These are phyloP conservation scores for Acanthosoma haemorrhoidale DNA, from an alignment of 2,888 invertebrate species.

Conservation along the genomic window DNA sequence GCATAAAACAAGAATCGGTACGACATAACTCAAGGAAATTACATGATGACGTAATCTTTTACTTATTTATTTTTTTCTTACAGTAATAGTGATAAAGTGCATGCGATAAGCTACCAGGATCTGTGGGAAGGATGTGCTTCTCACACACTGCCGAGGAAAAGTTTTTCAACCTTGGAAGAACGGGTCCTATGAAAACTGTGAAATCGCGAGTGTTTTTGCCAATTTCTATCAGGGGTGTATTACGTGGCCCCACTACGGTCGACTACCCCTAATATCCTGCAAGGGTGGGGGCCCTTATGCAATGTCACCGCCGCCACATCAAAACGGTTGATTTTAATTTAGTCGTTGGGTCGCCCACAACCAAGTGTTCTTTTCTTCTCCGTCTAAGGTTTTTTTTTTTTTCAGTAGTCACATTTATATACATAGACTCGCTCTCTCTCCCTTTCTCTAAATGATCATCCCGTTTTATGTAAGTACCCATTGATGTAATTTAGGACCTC, in stretches of 20 bases:
- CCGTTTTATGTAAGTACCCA: neutral
- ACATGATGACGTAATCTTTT: neutral
- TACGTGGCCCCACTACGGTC: neutral
- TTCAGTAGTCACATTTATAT: no score
- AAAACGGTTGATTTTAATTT: neutral
- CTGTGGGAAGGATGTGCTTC: neutral
- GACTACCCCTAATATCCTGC: neutral
- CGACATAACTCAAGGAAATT: neutral
- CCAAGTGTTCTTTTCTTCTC: neutral
- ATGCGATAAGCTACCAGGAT: no score
- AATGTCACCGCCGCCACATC: neutral
- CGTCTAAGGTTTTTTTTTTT: no score
- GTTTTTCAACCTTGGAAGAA: neutral
- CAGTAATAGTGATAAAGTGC: no score
- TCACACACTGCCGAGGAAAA: neutral
- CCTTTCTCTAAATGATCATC: neutral
- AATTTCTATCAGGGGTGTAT: conserved; percentile 1
- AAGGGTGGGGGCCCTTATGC: neutral
- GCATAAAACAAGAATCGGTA: neutral
- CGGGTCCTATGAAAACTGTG: neutral
- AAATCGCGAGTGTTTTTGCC: neutral
- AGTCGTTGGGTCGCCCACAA: neutral
- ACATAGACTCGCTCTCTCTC: neutral
- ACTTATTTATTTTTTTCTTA: neutral
- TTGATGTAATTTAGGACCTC: neutral